Evolutionary conservation across 2,113 vertebrate species (phyloP).

Genomic region (Fukomys damarensis): DNA sequence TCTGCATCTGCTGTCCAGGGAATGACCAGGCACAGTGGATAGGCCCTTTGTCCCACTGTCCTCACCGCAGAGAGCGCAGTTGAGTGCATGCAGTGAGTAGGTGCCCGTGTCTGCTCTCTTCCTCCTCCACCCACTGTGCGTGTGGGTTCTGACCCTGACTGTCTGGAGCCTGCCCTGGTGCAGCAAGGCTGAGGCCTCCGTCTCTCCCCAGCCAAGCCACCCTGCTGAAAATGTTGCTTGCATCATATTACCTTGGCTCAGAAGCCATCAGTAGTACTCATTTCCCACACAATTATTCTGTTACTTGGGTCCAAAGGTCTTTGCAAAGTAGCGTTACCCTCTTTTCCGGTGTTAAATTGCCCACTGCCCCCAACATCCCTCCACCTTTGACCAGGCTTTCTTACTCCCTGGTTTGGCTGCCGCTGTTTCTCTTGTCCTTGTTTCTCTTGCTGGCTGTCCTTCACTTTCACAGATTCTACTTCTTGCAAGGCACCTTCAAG

Average conservation of each 20-base stretch:
- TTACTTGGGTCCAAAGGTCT: neutral
- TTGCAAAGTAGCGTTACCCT: neutral
- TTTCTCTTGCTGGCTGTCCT: neutral
- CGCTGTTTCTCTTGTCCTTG: neutral
- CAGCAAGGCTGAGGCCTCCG: accelerated
- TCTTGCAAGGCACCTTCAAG: neutral
- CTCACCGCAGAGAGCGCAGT: neutral
- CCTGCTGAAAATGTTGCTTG: neutral
- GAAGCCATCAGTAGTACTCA: neutral
- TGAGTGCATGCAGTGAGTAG: neutral
- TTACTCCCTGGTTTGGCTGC: neutral
- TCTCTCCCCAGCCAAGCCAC: neutral
- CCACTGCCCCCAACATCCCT: accelerated
- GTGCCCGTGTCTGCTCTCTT: neutral
- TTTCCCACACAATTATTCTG: neutral
- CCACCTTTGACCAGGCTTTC: neutral
- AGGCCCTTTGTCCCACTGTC: no score
- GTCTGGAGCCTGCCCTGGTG: neutral
- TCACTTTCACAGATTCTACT: neutral
- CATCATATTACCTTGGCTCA: neutral
- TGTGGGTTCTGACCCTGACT: neutral
- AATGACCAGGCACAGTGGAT: neutral
- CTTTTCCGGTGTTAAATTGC: neutral
- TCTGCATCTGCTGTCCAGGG: neutral
- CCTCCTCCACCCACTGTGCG: accelerated